Base-by-base conservation (phyloP, 2,113 vertebrate species). In the Otus sunia region DNA sequence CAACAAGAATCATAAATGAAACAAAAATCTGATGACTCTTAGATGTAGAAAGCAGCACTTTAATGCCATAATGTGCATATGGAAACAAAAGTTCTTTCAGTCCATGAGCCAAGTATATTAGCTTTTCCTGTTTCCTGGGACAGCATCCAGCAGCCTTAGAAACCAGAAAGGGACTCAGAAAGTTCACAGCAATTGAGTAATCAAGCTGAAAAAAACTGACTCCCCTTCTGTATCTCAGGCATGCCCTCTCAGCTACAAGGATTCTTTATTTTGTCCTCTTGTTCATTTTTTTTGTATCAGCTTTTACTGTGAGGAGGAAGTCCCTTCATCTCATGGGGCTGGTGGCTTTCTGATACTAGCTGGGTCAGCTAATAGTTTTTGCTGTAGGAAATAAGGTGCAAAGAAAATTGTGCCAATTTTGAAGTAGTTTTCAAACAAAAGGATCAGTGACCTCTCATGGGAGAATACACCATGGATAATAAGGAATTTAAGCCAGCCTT, bases 71-170 rank as follows among this genome's bases (percentile, higher is more conserved):
- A 34, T 1, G 1, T 82, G 37, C 36, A 34, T 49, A 63, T 58
- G 20, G 83, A 81, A 86, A 88, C 16, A 41, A 45, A 91, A 91
- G 15, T 63, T 77, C 52, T 92, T 93, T 77, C 1, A 2, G n/a
- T 58, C 63, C 20, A 6, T 41, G 3, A 86, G 67, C 41, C 85
- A 83, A 91, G 53, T 58, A 26, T 45, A 23, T 88, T 68, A 45
- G 80, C 25, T 94, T 93, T 94, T 96, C 81, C 58, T 53, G 14
- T 88, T 93, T 91, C 64, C 45, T 90, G 82, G 60, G 52, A 87
- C 69, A 89, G 68, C 49, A 82, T 94, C 72, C 80, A 94, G 68
- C 72, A 86, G 32, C 59, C 47, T 90, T 67, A 71, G 69, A 90
- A 92, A 86, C 60, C 49, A 63, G 60, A 63, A 86, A 75, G 23